Base-by-base conservation (phyloP, 1,140 invertebrate species). In the Chelonus insularis region DNA sequence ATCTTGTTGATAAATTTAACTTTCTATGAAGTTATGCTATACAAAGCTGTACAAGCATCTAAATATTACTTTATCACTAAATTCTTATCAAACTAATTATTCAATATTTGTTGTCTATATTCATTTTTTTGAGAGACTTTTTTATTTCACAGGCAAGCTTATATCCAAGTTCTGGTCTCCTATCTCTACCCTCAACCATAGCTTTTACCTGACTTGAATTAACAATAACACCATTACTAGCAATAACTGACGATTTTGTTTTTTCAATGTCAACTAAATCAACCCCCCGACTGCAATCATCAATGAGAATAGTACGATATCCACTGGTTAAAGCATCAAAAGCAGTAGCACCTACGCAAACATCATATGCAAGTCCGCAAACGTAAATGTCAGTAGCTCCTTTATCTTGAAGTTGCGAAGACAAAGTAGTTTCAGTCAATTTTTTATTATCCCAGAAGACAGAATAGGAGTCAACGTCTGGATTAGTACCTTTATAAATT, bases 391-490 rank as follows among this genome's bases (percentile, higher is more conserved):
- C 95, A 4, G 95, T 96, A 8, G 94, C 90, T 36, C 88, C 87
- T 66, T 89, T 88, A 71, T 88, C 82, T 39, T 88, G 85, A 34
- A 99, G 82, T 73, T 96, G 89, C 1, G 86, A 84, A 62, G 88
- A 87, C n/a, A 99, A 80, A 14, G 89, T 89, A 3, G 96, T 98
- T 69, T 95, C 87, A 1, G 90, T 91, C 23, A 94, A 76, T 77
- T 94, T 94, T 74, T 93, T 91, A 81, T 98, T 98, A 80, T 99
- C 96, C 91, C 92, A 97, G 83, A 99, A 99, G 11, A 96, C 97
- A 0, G 95, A 98, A 80, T 99, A 99, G 1, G 94, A 96, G 75
- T 99, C 97, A 7, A 98, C 91, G 64, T 96, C 92, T 0, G 95
- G 89, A 77, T 97, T 93, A 2, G 92, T 95, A 12, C 97, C 96